These are phyloP conservation scores for Sander vitreus DNA, from an alignment of 2,113 vertebrate species.

Conservation along the genomic window DNA sequence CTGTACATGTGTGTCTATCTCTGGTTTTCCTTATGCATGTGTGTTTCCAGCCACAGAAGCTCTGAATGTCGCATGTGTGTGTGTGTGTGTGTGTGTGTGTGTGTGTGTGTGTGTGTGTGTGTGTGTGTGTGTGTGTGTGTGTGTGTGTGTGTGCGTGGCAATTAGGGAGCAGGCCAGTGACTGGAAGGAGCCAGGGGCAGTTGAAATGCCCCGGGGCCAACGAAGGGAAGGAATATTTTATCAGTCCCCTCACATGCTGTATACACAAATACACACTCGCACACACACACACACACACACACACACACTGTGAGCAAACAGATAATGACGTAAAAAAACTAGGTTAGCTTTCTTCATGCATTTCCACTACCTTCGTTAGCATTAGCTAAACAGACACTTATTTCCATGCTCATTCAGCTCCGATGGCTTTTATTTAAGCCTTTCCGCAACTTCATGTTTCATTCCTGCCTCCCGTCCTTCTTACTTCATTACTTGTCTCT, in stretches of 20 bases:
- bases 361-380: slow-evolving; percentile 68
- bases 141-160: slow-evolving; percentile 90
- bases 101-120: slow-evolving; percentile 89
- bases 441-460: slow-evolving; percentile 57
- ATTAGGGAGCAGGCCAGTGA: slow-evolving; percentile 97
- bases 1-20: slow-evolving; percentile 62
- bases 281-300: slow-evolving; percentile 67
- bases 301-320: slow-evolving; percentile 69
- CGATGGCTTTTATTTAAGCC: slow-evolving; percentile 67
- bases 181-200: slow-evolving; percentile 95
- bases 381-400: slow-evolving; percentile 65
- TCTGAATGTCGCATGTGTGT: slow-evolving; percentile 83
- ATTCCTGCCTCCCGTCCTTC: slow-evolving; percentile 44
- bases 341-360: slow-evolving; percentile 67
- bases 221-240: slow-evolving; percentile 84
- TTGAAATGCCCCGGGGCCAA: slow-evolving; percentile 95
- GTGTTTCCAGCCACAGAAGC: slow-evolving; percentile 73
- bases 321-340: slow-evolving; percentile 78
- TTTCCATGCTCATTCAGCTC: slow-evolving; percentile 64
- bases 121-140: slow-evolving; percentile 90
- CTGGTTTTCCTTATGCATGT: slow-evolving; percentile 71
- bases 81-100: slow-evolving; percentile 90
- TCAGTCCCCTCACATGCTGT: slow-evolving; percentile 80
- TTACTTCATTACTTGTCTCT: slow-evolving; percentile 54
- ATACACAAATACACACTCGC: slow-evolving; percentile 66